Percentiles rank a stretch among this genome's conserved stretches.
phyloP scores from a whole-genome alignment of 2,888 invertebrate species.

The Cheilosia variabilis region DNA sequence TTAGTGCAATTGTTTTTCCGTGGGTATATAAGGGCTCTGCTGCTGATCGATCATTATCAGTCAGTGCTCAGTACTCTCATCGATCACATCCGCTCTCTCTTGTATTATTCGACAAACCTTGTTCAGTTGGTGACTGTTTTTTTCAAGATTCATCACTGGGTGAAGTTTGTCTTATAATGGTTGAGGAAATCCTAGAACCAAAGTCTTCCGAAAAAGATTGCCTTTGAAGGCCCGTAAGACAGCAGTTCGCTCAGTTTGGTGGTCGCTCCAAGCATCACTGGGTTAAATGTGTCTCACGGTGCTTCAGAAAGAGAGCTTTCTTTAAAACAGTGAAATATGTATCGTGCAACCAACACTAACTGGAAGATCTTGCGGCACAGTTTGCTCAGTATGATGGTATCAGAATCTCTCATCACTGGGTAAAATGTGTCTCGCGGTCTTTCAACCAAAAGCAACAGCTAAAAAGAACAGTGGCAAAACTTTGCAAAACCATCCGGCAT shows the following conservation, averaged over 20 bases:
- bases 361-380: constrained; percentile 43
- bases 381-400: constrained; percentile 62
- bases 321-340: background rate
- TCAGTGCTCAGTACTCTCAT: constrained; percentile 5
- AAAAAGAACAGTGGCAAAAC: background rate
- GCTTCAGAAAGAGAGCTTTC: background rate
- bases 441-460: constrained; percentile 11
- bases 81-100: constrained; percentile 11
- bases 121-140: constrained; percentile 78
- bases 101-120: constrained; percentile 81
- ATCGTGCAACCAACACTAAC: background rate
- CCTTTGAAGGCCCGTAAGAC: constrained; percentile 24
- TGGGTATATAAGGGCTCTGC: constrained; percentile 47
- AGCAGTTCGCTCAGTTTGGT: constrained; percentile 33
- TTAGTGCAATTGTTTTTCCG: constrained; percentile 29
- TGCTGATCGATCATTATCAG: constrained; percentile 30
- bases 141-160: constrained; percentile 81
- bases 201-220: background rate
- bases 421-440: constrained; percentile 62
- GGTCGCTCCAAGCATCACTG: constrained; percentile 56
- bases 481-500: constrained; percentile 77
- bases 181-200: constrained; percentile 17
- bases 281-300: constrained; percentile 65
- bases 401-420: constrained; percentile 63
- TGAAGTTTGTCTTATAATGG: constrained; percentile 82